phyloP scores from a whole-genome alignment of 2,797 vertebrate genomes.

The Sebastes hubbsi region DNA sequence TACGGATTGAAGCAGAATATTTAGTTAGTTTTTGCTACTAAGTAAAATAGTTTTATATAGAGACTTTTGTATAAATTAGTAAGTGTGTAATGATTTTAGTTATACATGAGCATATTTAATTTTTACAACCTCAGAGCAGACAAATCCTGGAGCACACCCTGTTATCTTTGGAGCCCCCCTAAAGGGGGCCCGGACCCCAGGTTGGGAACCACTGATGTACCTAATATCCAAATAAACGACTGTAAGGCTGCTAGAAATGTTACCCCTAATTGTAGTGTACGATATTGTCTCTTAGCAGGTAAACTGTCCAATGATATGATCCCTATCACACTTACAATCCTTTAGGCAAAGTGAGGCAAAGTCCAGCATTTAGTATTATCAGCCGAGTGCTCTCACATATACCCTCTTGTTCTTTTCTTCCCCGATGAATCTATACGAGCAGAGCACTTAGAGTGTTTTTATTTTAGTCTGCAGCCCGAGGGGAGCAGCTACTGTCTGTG shows the following conservation, averaged over 20 bases:
- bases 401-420: not conserved
- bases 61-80: too few relatives aligned
- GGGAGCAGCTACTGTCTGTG: constrained; percentile 40
- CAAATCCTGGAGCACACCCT: too few relatives aligned
- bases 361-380: constrained; percentile 1
- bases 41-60: too few relatives aligned
- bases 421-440: constrained; percentile 1
- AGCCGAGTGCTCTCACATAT: not conserved
- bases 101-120: too few relatives aligned
- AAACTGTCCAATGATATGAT: not conserved
- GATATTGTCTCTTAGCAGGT: not conserved
- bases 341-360: not conserved
- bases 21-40: too few relatives aligned
- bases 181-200: too few relatives aligned
- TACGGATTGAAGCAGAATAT: too few relatives aligned
- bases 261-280: not conserved
- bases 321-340: not conserved
- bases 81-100: too few relatives aligned
- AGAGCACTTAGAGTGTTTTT: constrained; percentile 24
- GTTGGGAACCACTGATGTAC: too few relatives aligned
- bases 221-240: not conserved
- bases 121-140: too few relatives aligned
- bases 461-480: constrained; percentile 24
- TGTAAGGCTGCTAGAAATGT: not conserved
- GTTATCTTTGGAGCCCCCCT: too few relatives aligned